Conservation (phyloP, 2,888 invertebrate species). For the Oscheius sp. region DNA sequence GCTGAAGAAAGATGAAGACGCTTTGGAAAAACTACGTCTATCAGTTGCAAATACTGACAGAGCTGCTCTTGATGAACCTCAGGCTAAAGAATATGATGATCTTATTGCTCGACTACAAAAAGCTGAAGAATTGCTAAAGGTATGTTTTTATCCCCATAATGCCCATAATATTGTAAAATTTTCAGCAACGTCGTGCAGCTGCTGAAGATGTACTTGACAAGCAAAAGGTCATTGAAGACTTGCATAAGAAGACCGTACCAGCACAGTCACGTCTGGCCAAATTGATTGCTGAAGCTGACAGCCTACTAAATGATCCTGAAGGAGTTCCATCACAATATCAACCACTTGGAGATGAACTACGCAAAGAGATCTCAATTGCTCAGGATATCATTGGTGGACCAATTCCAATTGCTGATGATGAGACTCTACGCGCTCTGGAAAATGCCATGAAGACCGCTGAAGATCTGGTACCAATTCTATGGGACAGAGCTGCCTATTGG, state of each 20-base stretch:
- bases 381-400: conserved; percentile 38
- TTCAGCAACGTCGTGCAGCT: conserved; percentile 49
- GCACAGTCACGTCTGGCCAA: conserved; percentile 44
- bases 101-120: conserved; percentile 50
- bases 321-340: conserved; percentile 50
- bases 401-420: conserved; percentile 22
- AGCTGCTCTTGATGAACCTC: conserved; percentile 47
- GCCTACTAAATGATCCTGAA: conserved; percentile 50
- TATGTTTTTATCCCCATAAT: conserved; percentile 21
- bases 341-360: conserved; percentile 46
- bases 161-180: conserved; percentile 11
- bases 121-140: conserved; percentile 48
- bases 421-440: conserved; percentile 38
- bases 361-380: conserved; percentile 39
- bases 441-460: conserved; percentile 44
- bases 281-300: conserved; percentile 48
- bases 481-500: conserved; percentile 51
- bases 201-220: conserved; percentile 46
- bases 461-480: conserved; percentile 48
- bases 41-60: conserved; percentile 40
- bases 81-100: conserved; percentile 48
- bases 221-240: conserved; percentile 44
- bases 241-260: conserved; percentile 43
- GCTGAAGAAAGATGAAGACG: conserved; percentile 42
- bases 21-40: conserved; percentile 39